Base-by-base conservation (phyloP, 2,113 vertebrate species). In the Pelvicachromis taeniatus region DNA sequence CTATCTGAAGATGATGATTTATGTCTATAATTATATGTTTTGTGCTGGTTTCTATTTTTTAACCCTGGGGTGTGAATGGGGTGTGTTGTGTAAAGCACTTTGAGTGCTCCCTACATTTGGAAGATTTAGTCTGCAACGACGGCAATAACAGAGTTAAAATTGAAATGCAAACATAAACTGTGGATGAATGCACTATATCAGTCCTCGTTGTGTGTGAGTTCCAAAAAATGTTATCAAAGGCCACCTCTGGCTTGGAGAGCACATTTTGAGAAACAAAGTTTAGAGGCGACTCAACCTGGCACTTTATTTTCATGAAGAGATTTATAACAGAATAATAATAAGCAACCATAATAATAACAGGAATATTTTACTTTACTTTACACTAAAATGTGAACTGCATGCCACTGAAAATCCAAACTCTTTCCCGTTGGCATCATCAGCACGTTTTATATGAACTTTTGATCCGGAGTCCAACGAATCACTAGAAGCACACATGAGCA, bases 201-300 rank as follows among this genome's bases (percentile, higher is more conserved):
- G 42, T 31, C 0, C 9, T 73, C 5, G 2, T 48, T 48, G 40
- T 29, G 23, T 17, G 40, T 0, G 0, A 48, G 68, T 23, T 11
- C 13, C 5, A 2, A 14, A 48, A 48, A 73, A 45, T 73, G 68
- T 29, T 73, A 73, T 16, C 9, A 50, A 50, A 0, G 23, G 23
- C 16, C 38, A 17, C 4, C 0, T 31, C 16, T 73, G 68, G 21
- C 23, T 6, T 48, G 68, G 0, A 73, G 23, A 48, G 3, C 14
- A 0, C 23, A 50, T 48, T 73, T 50, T 73, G 42, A 50, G 68
- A 73, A 73, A 48, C 42, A 7, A 50, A 6, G 16, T 31, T 73
- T 31, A 73, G 14, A 73, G 68, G 3, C 19, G 42, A 73, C 9
- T 50, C 5, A 50, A 50, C 2, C 42, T 19, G 45, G 26, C 29